These are phyloP conservation scores for Tragelaphus buxtoni DNA, from an alignment of 2,113 vertebrate species.

Conservation along the genomic window DNA sequence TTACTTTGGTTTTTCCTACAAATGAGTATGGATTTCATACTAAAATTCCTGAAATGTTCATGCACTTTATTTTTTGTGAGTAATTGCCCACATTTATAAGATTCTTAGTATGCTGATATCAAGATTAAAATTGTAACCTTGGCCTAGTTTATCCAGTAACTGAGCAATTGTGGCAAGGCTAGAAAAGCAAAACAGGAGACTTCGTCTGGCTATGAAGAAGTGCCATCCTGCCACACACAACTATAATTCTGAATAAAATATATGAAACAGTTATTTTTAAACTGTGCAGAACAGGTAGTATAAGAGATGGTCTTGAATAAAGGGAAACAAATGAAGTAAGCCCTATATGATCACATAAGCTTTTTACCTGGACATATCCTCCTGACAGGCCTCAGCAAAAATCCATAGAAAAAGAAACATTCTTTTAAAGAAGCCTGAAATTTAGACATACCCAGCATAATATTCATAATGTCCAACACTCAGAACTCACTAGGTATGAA, in stretches of 20 bases:
- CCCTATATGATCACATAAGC: background rate
- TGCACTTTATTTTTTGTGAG: conserved; percentile 1
- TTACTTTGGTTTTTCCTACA: background rate
- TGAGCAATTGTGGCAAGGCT: background rate
- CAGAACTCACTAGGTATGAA: background rate
- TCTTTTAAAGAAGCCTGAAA: background rate
- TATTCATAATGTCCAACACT: background rate
- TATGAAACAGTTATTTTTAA: conserved; percentile 8
- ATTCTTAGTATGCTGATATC: background rate
- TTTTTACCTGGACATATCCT: background rate
- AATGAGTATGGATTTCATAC: background rate
- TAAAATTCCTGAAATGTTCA: background rate
- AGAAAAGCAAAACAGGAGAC: background rate
- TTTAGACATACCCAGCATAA: background rate
- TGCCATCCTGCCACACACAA: background rate
- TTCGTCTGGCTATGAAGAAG: background rate
- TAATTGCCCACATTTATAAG: conserved; percentile 20
- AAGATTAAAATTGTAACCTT: conserved; percentile 11
- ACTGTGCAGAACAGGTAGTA: background rate
- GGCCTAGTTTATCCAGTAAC: background rate
- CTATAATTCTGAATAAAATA: background rate
- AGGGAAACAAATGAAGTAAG: background rate
- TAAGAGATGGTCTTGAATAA: background rate
- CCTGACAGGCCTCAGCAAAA: background rate
- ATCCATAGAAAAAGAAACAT: background rate